Evolutionary conservation across 2,797 vertebrate genomes (phyloP).

Genomic region (Rhinichthys osculus): DNA sequence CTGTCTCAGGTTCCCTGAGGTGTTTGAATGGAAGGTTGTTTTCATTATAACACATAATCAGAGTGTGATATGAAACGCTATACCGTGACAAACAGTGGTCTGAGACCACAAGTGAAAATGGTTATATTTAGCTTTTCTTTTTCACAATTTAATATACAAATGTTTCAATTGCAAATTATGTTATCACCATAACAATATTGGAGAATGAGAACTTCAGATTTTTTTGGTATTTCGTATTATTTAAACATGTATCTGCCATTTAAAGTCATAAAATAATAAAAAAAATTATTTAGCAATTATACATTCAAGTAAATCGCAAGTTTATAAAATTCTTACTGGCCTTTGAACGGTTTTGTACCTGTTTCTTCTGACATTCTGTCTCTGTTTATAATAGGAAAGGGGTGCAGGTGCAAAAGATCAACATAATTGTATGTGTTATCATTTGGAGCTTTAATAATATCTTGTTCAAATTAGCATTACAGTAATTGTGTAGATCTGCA

Average conservation of each 20-base stretch:
- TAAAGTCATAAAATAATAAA: neutral
- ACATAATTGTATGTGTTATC: neutral
- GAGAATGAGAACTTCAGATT: neutral
- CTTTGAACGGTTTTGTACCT: neutral
- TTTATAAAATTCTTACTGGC: neutral
- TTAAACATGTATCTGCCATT: neutral
- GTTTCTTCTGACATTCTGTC: neutral
- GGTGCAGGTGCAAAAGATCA: neutral
- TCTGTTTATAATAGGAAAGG: neutral
- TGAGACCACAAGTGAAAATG: neutral
- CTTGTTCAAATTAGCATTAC: neutral
- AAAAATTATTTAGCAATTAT: too few species aligned
- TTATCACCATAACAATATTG: too few species aligned
- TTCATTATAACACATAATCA: conserved; percentile 35
- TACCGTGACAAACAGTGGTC: neutral
- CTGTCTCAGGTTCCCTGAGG: neutral
- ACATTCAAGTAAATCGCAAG: too few species aligned
- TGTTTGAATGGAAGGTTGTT: conserved; percentile 27
- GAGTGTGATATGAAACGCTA: conserved; percentile 17
- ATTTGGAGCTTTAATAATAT: neutral
- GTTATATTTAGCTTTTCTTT: too few species aligned
- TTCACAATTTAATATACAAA: too few species aligned
- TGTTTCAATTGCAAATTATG: too few species aligned
- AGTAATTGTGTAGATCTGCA: neutral
- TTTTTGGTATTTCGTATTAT: neutral